These are phyloP conservation scores for Eutolmus rufibarbis DNA, from an alignment of 2,888 invertebrate genomes.

Conservation along the genomic window DNA sequence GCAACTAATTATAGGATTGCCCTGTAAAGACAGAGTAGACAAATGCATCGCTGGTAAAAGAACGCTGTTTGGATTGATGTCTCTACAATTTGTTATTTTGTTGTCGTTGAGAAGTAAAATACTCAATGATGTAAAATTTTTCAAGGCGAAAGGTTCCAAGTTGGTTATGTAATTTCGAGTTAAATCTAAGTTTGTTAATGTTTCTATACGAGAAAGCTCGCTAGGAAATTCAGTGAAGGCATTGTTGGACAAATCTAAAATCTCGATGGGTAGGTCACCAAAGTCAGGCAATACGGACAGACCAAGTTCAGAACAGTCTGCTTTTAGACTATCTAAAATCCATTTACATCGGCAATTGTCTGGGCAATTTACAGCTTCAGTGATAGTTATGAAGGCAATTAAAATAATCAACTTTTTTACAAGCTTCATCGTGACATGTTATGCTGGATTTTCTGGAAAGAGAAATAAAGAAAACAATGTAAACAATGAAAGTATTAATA, in stretches of 20 bases:
- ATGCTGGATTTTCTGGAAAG: background rate
- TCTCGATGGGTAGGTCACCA: constrained; percentile 63
- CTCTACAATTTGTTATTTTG: constrained; percentile 67
- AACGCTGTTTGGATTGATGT: constrained; percentile 66
- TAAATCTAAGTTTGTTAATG: constrained; percentile 66
- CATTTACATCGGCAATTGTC: constrained; percentile 56
- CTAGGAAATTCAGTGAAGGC: constrained; percentile 67
- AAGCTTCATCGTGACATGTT: background rate
- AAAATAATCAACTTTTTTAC: background rate
- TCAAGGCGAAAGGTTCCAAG: constrained; percentile 64
- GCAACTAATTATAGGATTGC: constrained; percentile 68
- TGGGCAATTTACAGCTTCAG: constrained; percentile 52
- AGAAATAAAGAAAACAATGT: background rate
- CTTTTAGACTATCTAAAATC: constrained; percentile 57
- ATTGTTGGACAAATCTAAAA: constrained; percentile 72
- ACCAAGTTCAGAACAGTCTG: constrained; percentile 55
- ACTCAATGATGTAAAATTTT: constrained; percentile 67
- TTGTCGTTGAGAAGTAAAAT: constrained; percentile 71
- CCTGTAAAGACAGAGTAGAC: constrained; percentile 69
- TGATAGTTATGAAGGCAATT: background rate
- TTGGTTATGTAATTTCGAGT: constrained; percentile 66
- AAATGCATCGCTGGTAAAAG: constrained; percentile 65
- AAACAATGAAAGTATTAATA: background rate
- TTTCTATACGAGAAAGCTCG: constrained; percentile 64
- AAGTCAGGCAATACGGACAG: constrained; percentile 55